Base-by-base conservation (phyloP, 2,888 invertebrate genomes). In the Trichogramma evanescens region DNA sequence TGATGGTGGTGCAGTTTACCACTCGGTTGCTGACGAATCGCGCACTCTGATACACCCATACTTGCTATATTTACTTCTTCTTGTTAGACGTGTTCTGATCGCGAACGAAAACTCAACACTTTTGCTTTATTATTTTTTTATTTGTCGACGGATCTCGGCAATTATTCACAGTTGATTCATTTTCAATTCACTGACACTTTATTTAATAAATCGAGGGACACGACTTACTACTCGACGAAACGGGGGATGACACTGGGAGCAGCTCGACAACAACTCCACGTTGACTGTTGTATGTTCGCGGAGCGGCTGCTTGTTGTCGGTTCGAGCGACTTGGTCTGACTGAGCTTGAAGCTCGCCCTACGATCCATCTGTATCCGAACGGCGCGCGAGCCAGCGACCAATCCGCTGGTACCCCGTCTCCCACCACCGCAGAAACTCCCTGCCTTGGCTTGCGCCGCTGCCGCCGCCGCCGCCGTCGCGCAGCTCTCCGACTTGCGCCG, bases 321-420 rank as follows among this genome's bases (percentile, higher is more conserved):
- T n/a, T 38, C 40, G 38, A n/a, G 39, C 50, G 9, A 42, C 41
- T 41, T n/a, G 40, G 41, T 13, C 40, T 41, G 38, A 42, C 41
- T 5, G 51, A 9, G 43, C 9, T 44, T 9, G 44, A 44, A 9
- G 50, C 40, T 41, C 26, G 26, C 26, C 26, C 26, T 26, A 26
- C 26, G 26, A 26, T 26, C 26, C 26, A 26, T 26, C 26, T 26
- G 26, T 26, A 72, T 71, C 70, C 65, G 67, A 66, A 68, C 66
- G 66, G 72, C 71, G 76, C 76, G 76, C 76, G 76, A 74, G 77
- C 76, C 77, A 68, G 7, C 66, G 61, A 45, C 77, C 76, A 77
- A 77, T 76, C 65, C 26, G 26, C 26, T 26, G 26, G 6, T 45
- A 5, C 9, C 5, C 10, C 5, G 46, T 6, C 50, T 48, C 64